Evolutionary conservation across 1,140 invertebrate genomes (phyloP).

Genomic region (Lasaia peninsularis): DNA sequence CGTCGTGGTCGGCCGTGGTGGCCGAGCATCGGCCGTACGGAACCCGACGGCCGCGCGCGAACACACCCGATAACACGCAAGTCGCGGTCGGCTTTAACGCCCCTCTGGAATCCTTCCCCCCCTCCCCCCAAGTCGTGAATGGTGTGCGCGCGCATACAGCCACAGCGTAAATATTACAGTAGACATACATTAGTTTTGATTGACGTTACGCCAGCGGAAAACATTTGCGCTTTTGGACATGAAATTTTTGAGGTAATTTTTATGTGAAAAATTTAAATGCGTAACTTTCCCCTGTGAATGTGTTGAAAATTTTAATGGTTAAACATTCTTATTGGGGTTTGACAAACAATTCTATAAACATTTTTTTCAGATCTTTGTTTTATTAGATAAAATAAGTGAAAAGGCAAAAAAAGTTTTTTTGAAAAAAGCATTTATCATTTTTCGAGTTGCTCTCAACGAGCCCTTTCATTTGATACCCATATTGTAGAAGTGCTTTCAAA

Average conservation of each 20-base stretch:
- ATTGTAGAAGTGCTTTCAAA: too few relatives aligned
- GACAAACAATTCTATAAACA: too few relatives aligned
- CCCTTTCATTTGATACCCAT: too few relatives aligned
- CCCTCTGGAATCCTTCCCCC: conserved; percentile 20
- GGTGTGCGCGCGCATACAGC: conserved; percentile 55
- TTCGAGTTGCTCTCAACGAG: too few relatives aligned
- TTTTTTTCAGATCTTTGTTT: too few relatives aligned
- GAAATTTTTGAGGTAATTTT: conserved; percentile 1
- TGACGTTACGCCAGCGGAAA: conserved; percentile 14
- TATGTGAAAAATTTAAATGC: not conserved
- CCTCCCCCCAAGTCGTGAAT: conserved; percentile 39
- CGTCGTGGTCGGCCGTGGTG: conserved; percentile 68
- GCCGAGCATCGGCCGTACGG: conserved; percentile 40
- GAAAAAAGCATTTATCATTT: too few relatives aligned
- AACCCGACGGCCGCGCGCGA: conserved; percentile 29
- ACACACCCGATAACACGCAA: conserved; percentile 30
- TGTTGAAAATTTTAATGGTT: too few relatives aligned
- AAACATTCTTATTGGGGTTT: too few relatives aligned
- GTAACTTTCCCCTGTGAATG: not conserved
- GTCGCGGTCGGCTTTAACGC: conserved; percentile 26
- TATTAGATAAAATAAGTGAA: too few relatives aligned
- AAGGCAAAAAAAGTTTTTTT: too few relatives aligned
- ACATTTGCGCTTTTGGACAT: not conserved
- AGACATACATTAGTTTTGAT: conserved; percentile 19
- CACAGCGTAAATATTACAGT: conserved; percentile 33